Evolutionary conservation across 2,113 vertebrate species (phyloP).

Genomic region (Sylvia atricapilla): DNA sequence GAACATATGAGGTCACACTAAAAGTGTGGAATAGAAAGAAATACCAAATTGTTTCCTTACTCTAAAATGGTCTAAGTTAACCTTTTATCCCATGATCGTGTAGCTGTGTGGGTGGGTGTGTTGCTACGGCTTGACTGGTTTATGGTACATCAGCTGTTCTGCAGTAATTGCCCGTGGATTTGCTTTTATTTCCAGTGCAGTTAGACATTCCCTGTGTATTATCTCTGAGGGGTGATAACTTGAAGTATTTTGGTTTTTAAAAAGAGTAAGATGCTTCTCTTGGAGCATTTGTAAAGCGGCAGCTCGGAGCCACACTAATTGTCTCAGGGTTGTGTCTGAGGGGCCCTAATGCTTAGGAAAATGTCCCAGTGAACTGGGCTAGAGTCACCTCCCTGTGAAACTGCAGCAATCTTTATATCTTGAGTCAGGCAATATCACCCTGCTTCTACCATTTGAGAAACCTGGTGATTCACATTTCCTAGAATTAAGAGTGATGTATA

Average conservation of each 20-base stretch:
- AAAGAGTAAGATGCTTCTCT: not conserved
- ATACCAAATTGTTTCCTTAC: not conserved
- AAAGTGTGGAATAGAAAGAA: not conserved
- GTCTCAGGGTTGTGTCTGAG: not conserved
- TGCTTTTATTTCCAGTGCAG: constrained; percentile 19
- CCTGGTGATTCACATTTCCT: not conserved
- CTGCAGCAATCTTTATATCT: not conserved
- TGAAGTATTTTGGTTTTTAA: not conserved
- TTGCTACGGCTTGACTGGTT: not conserved
- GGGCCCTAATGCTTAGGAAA: not conserved
- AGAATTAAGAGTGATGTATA: not conserved
- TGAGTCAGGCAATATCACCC: not conserved
- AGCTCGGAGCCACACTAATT: not conserved
- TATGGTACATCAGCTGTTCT: not conserved
- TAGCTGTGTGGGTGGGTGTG: not conserved
- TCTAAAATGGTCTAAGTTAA: not conserved
- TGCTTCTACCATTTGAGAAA: not conserved
- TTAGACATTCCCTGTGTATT: not conserved
- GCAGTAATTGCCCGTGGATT: not conserved
- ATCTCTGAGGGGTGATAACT: not conserved
- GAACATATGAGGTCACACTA: not conserved
- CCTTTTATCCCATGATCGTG: not conserved
- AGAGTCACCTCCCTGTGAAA: not conserved
- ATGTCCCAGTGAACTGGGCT: not conserved
- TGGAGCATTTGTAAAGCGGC: not conserved